Conservation (phyloP, 2,113 vertebrate genomes). For the Trematomus loennbergii region DNA sequence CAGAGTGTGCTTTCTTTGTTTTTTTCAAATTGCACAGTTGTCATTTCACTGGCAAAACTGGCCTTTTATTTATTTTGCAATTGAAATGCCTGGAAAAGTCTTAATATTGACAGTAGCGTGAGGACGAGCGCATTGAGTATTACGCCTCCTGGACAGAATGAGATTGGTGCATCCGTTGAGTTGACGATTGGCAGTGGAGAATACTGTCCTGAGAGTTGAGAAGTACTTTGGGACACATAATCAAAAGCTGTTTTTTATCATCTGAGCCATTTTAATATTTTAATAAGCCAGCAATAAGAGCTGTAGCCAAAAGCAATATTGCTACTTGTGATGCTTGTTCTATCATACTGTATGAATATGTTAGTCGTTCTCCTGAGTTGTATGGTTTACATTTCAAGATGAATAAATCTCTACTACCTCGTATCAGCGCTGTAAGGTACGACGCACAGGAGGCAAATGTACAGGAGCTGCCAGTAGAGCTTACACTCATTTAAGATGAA, state of each 20-base stretch:
- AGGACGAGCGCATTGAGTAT: not conserved
- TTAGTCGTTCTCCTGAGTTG: constrained; percentile 42
- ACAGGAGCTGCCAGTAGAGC: constrained; percentile 37
- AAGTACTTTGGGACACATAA: constrained; percentile 23
- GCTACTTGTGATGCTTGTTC: constrained; percentile 41
- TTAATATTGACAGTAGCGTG: constrained; percentile 34
- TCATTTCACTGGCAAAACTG: constrained; percentile 34
- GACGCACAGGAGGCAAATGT: constrained; percentile 30
- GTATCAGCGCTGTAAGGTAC: constrained; percentile 52
- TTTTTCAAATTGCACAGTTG: constrained; percentile 6
- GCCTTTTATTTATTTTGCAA: constrained; percentile 44
- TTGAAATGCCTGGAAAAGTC: constrained; percentile 45
- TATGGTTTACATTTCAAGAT: constrained; percentile 61
- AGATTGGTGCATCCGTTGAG: not conserved
- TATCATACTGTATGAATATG: constrained; percentile 46
- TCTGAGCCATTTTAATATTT: constrained; percentile 64
- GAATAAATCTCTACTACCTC: constrained; percentile 65
- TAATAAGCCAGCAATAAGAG: constrained; percentile 69
- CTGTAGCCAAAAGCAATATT: constrained; percentile 71
- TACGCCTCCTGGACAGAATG: not conserved
- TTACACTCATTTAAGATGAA: not conserved
- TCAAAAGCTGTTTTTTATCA: constrained; percentile 31
- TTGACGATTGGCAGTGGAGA: not conserved
- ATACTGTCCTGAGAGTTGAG: not conserved
- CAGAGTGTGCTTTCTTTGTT: constrained; percentile 15